These are phyloP conservation scores for Junco hyemalis DNA, from an alignment of 2,113 vertebrate species.

Conservation along the genomic window DNA sequence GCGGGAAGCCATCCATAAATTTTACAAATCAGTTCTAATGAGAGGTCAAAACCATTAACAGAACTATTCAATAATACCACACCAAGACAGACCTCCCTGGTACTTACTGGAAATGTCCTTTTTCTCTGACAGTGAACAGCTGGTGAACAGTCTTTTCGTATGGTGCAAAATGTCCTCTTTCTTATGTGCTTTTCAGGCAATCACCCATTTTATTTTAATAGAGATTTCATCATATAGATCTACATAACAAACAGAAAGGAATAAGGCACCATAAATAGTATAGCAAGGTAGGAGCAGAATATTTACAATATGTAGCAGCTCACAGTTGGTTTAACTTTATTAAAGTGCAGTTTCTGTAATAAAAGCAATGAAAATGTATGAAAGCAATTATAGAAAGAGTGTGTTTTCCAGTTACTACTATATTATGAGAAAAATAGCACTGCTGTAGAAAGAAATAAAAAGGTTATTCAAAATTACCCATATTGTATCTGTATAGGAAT, in stretches of 20 bases:
- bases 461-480: neutral
- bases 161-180: neutral
- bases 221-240: neutral
- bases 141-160: neutral
- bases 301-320: neutral
- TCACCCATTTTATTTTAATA: neutral
- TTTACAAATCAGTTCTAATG: constrained; percentile 1
- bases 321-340: neutral
- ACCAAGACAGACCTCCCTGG: neutral
- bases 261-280: neutral
- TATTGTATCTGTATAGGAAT: neutral
- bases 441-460: neutral
- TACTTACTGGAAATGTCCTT: neutral
- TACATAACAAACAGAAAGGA: neutral
- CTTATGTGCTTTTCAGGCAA: neutral
- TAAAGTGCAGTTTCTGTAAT: neutral
- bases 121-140: neutral
- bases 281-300: neutral
- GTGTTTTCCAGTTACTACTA: neutral
- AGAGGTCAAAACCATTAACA: constrained; percentile 22
- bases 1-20: neutral
- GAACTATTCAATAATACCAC: neutral
- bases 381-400: neutral
- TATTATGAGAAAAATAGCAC: neutral
- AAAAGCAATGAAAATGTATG: neutral